Percentiles rank a stretch among this genome's conserved stretches.
phyloP scores from a whole-genome alignment of 2,113 vertebrate species.

The Prietella phreatophila region DNA sequence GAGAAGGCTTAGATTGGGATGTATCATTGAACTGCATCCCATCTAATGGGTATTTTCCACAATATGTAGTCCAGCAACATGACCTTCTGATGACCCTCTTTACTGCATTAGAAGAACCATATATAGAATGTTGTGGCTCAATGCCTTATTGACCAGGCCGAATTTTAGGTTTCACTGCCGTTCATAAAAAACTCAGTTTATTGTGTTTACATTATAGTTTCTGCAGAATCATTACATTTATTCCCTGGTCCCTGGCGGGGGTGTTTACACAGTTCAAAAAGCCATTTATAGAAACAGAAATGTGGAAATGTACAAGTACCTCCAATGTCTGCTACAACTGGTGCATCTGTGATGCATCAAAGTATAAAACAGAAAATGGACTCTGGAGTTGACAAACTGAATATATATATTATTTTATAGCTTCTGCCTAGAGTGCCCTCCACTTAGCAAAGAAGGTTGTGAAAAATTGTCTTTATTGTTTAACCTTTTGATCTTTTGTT shows the following conservation, averaged over 20 bases:
- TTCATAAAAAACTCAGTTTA: not conserved
- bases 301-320: not conserved
- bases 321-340: not conserved
- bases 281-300: not conserved
- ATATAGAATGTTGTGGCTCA: not conserved
- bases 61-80: constrained; percentile 23
- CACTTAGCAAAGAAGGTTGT: too few species aligned
- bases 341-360: too few species aligned
- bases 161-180: not conserved
- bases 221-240: not conserved
- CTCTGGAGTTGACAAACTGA: too few species aligned
- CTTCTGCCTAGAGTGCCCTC: too few species aligned
- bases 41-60: constrained; percentile 37
- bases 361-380: too few species aligned
- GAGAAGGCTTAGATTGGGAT: not conserved
- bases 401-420: too few species aligned
- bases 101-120: not conserved
- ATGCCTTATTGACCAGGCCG: not conserved
- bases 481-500: too few species aligned
- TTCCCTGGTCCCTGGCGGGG: not conserved
- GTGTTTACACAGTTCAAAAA: not conserved
- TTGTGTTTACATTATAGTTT: not conserved
- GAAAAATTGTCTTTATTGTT: too few species aligned
- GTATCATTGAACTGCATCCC: not conserved
- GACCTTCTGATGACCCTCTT: constrained; percentile 24